Conservation (phyloP, 2,113 vertebrate species). For the Hypanus sabinus region DNA sequence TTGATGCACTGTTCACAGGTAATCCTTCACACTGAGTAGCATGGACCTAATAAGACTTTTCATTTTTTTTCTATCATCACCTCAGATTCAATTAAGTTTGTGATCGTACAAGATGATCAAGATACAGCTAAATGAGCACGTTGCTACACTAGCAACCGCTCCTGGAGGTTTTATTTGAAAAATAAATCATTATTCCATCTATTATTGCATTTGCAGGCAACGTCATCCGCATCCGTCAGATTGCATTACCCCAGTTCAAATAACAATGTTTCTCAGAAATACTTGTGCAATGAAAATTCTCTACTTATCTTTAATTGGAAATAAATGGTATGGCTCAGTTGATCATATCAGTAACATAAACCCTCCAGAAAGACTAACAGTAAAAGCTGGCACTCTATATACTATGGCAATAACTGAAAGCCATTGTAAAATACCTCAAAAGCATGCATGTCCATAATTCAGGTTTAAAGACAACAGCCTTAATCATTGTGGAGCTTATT, state of each 20-base stretch:
- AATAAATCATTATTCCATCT: conserved; percentile 13
- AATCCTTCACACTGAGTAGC: neutral
- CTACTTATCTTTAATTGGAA: neutral
- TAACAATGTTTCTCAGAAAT: neutral
- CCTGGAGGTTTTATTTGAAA: conserved; percentile 12
- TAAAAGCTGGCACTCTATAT: neutral
- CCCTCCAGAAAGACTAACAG: neutral
- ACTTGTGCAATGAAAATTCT: neutral
- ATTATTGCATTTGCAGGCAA: neutral
- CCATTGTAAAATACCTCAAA: neutral
- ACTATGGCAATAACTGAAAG: neutral
- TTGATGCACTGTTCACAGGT: neutral
- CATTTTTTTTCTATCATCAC: neutral
- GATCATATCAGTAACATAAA: neutral
- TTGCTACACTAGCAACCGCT: neutral
- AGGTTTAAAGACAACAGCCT: neutral
- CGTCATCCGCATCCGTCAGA: neutral
- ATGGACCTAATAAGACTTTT: conserved; percentile 13
- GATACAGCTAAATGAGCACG: neutral
- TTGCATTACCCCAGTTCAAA: neutral
- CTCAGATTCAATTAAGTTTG: conserved; percentile 19
- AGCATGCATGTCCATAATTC: neutral
- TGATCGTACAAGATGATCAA: neutral
- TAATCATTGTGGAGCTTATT: neutral
- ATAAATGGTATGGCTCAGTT: neutral